Evolutionary conservation across 2,113 vertebrate species (phyloP), one percentile per base, ranked within the genome.

Genomic region (Maccullochella peelii): DNA sequence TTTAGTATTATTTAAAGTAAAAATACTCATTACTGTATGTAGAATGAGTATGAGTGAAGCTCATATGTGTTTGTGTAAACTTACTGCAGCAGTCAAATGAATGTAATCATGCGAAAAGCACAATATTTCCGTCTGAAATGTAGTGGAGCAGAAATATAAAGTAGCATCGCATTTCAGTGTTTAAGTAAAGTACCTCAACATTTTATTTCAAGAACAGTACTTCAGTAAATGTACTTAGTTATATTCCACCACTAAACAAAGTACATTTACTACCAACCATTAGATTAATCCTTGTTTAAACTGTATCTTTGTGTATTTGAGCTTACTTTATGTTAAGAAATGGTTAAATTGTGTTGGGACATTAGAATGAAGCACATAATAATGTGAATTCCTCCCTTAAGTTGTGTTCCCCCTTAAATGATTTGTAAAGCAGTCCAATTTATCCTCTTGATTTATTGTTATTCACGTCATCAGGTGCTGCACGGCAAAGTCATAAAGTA

Each of bases 401-500:
- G 33, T 36, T 15, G 9, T 62, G 58, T 62, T 66, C 16, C n/a
- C 23, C 18, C 2, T 62, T 15, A 36, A 52, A 40, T 61, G 58
- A 81, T 74, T 68, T 8, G 10, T 69, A 55, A 66, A 73, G 58
- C 20, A 72, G 44, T 30, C 12, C n/a, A 36, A 9, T 85, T 21
- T 40, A 27, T 70, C 58, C 44, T 57, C 21, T 54, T 80, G 33
- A 74, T 15, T 58, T 50, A 40, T 52, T 8, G 27, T 74, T 70
- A 68, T 74, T 80, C 52, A 70, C 57, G 63, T n/a, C 9, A 11
- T 84, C 77, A 78, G 68, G 61, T 87, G 77, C 54, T 85, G 49
- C 73, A 82, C 59, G 73, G 67, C 23, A 70, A 79, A 90, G 77
- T 86, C 63, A 81, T 84, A 47, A 78, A 75, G 49, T 72, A 25